Evolutionary conservation across 2,888 invertebrate genomes (phyloP), one percentile per base, ranked within the genome.

Genomic region (Dichetophora obliterata): DNA sequence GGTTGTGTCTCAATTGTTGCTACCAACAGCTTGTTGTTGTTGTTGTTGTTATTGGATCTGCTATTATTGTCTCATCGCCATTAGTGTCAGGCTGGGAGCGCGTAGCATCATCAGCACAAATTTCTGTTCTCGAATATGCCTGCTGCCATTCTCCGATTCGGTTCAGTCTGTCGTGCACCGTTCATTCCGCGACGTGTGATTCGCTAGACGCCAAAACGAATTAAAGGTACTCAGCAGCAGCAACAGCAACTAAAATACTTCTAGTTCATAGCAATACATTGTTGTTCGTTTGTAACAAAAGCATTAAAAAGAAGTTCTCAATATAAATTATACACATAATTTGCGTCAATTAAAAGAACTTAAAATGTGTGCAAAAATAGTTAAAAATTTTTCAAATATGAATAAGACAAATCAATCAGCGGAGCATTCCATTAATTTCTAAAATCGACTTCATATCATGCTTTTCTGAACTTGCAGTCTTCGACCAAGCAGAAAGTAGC

Each of bases 131-230:
- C 73, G 43, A 37, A 5, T 19, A 31, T n/a, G 63, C 6, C 31
- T n/a, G 63, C 6, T 9, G n/a, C 48, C 65, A n/a, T 19, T 31
- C 61, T 65, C 22, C 22, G 52, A 31, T 48, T 73, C 19, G 31
- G 79, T 78, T 77, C 69, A 80, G 81, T 82, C 71, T 80, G 78
- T 80, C 80, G 80, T 81, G 77, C 79, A 78, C 71, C 76, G 78
- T 79, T 79, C 78, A 81, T 63, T 74, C 78, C 78, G 50, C 78
- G 79, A 79, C 82, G 81, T 79, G 82, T 80, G 76, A 68, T 80
- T 52, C 63, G 73, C 22, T 50, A 9, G 73, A 61, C 61, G 24
- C 50, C 63, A 50, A 50, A 65, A 11, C 50, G 22, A 31, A 73
- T 50, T 34, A 73, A 72, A 73, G 73, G 73, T 73, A 61, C 24